Conservation (phyloP, 2,113 vertebrate species). For the Eretmochelys imbricata region DNA sequence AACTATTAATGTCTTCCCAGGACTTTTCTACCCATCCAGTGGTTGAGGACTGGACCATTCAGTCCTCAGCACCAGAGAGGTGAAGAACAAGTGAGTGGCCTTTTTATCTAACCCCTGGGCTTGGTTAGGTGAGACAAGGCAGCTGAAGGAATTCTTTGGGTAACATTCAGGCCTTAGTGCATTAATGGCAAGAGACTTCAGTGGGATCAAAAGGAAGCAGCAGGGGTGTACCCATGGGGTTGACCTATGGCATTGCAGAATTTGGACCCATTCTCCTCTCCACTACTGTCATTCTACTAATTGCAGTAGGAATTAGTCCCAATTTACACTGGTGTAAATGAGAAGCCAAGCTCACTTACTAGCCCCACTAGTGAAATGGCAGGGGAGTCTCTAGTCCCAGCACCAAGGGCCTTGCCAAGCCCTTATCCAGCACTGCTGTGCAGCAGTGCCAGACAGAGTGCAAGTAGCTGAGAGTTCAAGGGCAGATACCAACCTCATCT, state of each 20-base stretch:
- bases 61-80: neutral
- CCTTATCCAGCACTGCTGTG: fast-evolving
- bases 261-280: neutral
- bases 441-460: neutral
- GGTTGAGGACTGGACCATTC: neutral
- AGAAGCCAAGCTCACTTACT: neutral
- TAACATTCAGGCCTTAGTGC: neutral
- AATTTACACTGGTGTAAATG: neutral
- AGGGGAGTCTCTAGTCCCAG: neutral
- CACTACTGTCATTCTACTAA: neutral
- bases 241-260: neutral
- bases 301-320: neutral
- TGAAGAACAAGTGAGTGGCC: too few relatives aligned
- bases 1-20: neutral
- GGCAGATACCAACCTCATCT: slow-evolving; percentile 87
- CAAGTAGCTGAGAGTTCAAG: neutral
- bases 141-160: neutral
- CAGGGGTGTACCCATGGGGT: neutral
- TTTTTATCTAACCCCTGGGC: neutral
- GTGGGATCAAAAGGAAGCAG: neutral
- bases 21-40: neutral
- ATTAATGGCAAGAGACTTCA: neutral
- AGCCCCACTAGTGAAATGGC: neutral
- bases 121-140: neutral
- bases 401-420: neutral